A percentile compares a stretch with the other conserved stretches of the same genome.
Conservation (phyloP, 2,888 invertebrate genomes). For the Elmis aenea region DNA sequence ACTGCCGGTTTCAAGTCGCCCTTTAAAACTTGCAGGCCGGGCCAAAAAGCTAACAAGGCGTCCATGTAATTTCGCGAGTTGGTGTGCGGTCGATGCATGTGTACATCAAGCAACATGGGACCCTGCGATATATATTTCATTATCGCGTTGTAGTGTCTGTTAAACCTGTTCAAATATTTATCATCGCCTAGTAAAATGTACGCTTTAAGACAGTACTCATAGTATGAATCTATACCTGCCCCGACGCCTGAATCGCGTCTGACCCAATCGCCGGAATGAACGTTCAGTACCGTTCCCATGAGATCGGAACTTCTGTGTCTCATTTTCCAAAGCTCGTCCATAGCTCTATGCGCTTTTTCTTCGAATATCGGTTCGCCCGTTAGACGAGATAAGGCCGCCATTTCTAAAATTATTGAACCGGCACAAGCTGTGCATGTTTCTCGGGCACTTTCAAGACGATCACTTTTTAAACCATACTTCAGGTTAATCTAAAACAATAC, state of each 20-base stretch:
- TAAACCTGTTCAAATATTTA: slow-evolving; percentile 89
- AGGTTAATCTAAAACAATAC: slow-evolving; percentile 67
- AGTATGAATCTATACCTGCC: slow-evolving; percentile 99
- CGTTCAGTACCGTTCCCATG: slow-evolving; percentile 95
- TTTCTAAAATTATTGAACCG: slow-evolving; percentile 95
- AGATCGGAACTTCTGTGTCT: slow-evolving; percentile 85
- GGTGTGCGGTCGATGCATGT: slow-evolving; percentile 82
- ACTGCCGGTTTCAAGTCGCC: slow-evolving; percentile 96
- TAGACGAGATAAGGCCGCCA: slow-evolving; percentile 90
- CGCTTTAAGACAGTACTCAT: slow-evolving; percentile 96
- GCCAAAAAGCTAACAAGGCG: slow-evolving; percentile 96
- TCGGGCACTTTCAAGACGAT: slow-evolving; percentile 65
- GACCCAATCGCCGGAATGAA: slow-evolving; percentile 98
- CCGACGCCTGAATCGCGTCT: slow-evolving; percentile 95
- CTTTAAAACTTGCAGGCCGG: slow-evolving; percentile 74
- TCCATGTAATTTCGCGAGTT: slow-evolving; percentile 97
- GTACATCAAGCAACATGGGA: slow-evolving; percentile 91
- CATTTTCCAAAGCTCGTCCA: slow-evolving; percentile 95
- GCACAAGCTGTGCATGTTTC: slow-evolving; percentile 99
- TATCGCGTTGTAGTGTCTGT: slow-evolving; percentile 90
- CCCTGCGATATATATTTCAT: slow-evolving; percentile 97
- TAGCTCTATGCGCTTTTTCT: slow-evolving; percentile 89
- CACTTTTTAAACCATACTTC: slow-evolving; percentile 73
- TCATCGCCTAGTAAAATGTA: slow-evolving; percentile 94
- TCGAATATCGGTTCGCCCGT: slow-evolving; percentile 91